Conservation (phyloP, 2,888 invertebrate genomes). For the Acronicta leporina region DNA sequence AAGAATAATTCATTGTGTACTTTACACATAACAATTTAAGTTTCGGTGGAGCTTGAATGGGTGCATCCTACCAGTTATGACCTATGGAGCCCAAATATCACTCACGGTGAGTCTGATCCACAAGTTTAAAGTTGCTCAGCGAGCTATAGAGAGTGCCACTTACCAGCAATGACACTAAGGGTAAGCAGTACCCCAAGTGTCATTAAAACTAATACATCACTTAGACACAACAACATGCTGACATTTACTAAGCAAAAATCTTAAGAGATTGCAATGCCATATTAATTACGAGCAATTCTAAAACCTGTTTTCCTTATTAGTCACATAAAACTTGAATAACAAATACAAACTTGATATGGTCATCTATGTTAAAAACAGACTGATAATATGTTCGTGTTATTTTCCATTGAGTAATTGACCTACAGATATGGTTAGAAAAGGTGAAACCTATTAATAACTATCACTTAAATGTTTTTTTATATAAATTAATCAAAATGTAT, state of each 20-base stretch:
- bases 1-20: too few species aligned
- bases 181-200: slow-evolving; percentile 38
- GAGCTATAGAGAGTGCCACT: too few species aligned
- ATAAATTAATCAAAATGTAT: too few species aligned
- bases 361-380: slow-evolving; percentile 12
- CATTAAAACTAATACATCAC: slow-evolving; percentile 45
- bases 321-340: slow-evolving; percentile 33
- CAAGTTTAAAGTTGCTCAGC: too few species aligned
- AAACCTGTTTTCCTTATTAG: slow-evolving; percentile 37
- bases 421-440: slow-evolving; percentile 35
- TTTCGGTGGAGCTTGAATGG: too few species aligned
- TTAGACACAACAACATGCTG: slow-evolving; percentile 27
- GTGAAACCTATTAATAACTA: slow-evolving; percentile 29
- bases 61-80: too few species aligned
- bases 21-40: neutral
- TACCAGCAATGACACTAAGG: slow-evolving; percentile 37
- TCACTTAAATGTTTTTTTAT: slow-evolving; percentile 20
- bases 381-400: slow-evolving; percentile 26
- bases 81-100: too few species aligned
- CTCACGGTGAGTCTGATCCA: too few species aligned
- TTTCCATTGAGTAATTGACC: slow-evolving; percentile 40
- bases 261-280: slow-evolving; percentile 12
- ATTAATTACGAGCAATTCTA: slow-evolving; percentile 20
- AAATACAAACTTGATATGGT: slow-evolving; percentile 21
- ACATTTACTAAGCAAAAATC: slow-evolving; percentile 9